Evolutionary conservation across 2,113 vertebrate species (phyloP), one percentile per base, ranked within the genome.

Genomic region (Periophthalmodon schlosseri): DNA sequence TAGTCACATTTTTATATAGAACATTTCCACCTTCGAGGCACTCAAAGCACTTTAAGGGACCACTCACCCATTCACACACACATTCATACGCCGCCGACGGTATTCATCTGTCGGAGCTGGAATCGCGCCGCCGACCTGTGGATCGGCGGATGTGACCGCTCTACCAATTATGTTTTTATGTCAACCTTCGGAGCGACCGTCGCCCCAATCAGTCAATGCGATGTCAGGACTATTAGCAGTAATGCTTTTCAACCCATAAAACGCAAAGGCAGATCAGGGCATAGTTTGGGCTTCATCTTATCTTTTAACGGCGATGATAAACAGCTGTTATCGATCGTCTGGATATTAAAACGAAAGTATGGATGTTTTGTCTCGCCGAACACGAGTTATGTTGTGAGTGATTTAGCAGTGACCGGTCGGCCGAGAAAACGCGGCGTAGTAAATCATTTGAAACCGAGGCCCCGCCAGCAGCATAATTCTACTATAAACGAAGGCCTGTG

Each of bases 381-480:
- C 46, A 68, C 21, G 21, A 57, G 5, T 50, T 75, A 58, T 74
- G 34, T 46, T 54, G 18, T 73, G 71, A 79, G 49, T 83, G 73
- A 81, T 77, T 75, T 50, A 72, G 39, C 58, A 49, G 20, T 28
- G 74, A 76, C 46, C 69, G 6, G 52, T 63, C 36, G 20, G 70
- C 67, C 20, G 75, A 50, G 28, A n/a, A 4, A 14, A 66, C 24
- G 50, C n/a, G 0, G 11, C 13, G 65, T 13, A 3, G 50, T 77
- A 81, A 79, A 85, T 83, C 74, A 71, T 33, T 34, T 21, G 34
- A 46, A 33, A 52, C 52, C 1, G 75, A n/a, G 49, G 77, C 39
- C 10, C 11, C 0, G 65, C 72, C 73, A 49, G 65, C 47, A 50
- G 14, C 56, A 79, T 79, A 73, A 87, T 76, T 81, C 47, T 63